phyloP scores from a whole-genome alignment of 2,888 invertebrate genomes.

The Drosophila ustulata region DNA sequence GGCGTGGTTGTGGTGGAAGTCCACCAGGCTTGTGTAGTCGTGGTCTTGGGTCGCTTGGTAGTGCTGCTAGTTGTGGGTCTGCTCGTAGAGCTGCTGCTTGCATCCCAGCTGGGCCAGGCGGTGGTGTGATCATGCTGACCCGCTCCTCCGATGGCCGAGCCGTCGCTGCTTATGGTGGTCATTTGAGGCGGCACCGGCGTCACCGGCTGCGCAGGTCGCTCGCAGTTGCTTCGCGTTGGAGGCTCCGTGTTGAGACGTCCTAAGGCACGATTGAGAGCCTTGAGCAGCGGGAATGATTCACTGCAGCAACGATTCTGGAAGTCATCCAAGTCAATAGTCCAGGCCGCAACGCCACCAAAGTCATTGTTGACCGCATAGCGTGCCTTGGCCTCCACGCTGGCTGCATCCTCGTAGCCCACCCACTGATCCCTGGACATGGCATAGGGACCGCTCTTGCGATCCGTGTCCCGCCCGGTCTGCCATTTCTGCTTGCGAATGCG shows the following conservation, averaged over 20 bases:
- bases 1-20: conserved; percentile 60
- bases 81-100: conserved; percentile 61
- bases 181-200: conserved; percentile 92
- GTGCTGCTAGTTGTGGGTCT: conserved; percentile 34
- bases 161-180: conserved; percentile 89
- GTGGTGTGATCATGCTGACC: conserved; percentile 78
- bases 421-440: conserved; percentile 93
- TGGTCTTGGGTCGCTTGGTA: conserved; percentile 51
- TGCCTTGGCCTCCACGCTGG: conserved; percentile 91
- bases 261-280: conserved; percentile 91
- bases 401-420: conserved; percentile 94
- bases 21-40: conserved; percentile 85
- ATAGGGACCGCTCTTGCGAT: conserved; percentile 89
- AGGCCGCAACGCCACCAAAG: conserved; percentile 93
- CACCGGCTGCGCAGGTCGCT: conserved; percentile 89
- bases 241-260: conserved; percentile 87
- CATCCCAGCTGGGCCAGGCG: conserved; percentile 77
- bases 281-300: conserved; percentile 91
- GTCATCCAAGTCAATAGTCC: conserved; percentile 96
- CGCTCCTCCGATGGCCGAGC: conserved; percentile 68
- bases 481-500: conserved; percentile 89
- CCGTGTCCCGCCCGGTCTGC: conserved; percentile 88
- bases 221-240: conserved; percentile 87
- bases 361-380: conserved; percentile 90
- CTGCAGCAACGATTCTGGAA: conserved; percentile 93